These are phyloP conservation scores for Anoura caudifer DNA, from an alignment of 2,113 vertebrate genomes.

Conservation along the genomic window DNA sequence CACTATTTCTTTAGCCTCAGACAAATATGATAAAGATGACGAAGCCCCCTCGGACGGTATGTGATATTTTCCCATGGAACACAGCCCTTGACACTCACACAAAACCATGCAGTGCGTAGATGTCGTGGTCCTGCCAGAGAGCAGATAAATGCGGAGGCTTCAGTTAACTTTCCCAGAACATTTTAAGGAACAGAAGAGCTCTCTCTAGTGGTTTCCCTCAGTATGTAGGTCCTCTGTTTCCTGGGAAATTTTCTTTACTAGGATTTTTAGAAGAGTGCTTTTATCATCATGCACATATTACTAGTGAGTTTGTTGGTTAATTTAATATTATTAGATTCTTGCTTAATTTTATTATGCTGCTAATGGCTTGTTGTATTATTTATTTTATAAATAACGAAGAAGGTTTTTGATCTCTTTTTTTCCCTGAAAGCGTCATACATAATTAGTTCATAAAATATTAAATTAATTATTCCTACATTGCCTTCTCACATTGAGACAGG, in stretches of 20 bases:
- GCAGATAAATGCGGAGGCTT: conserved; percentile 55
- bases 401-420: conserved; percentile 73
- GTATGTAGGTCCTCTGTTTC: conserved; percentile 11
- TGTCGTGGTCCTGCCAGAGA: conserved; percentile 50
- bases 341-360: conserved; percentile 82
- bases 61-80: conserved; percentile 71
- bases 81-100: conserved; percentile 23
- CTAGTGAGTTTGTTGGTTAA: conserved; percentile 79
- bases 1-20: conserved; percentile 87
- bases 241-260: conserved; percentile 56
- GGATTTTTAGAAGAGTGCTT: conserved; percentile 64
- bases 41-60: conserved; percentile 88
- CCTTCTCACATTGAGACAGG: conserved; percentile 71
- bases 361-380: conserved; percentile 82
- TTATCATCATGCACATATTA: conserved; percentile 63
- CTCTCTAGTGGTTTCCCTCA: conserved; percentile 84
- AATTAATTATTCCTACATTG: conserved; percentile 81
- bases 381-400: conserved; percentile 83
- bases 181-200: conserved; percentile 85
- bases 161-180: conserved; percentile 60
- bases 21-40: conserved; percentile 92
- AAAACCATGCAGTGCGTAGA: not conserved
- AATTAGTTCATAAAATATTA: conserved; percentile 83
- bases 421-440: conserved; percentile 72
- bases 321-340: conserved; percentile 81